Percentiles rank a stretch among this genome's conserved stretches.
These are phyloP conservation scores for Pristionchus japonicus DNA, from an alignment of 2,888 invertebrate genomes.

Conservation along the genomic window DNA sequence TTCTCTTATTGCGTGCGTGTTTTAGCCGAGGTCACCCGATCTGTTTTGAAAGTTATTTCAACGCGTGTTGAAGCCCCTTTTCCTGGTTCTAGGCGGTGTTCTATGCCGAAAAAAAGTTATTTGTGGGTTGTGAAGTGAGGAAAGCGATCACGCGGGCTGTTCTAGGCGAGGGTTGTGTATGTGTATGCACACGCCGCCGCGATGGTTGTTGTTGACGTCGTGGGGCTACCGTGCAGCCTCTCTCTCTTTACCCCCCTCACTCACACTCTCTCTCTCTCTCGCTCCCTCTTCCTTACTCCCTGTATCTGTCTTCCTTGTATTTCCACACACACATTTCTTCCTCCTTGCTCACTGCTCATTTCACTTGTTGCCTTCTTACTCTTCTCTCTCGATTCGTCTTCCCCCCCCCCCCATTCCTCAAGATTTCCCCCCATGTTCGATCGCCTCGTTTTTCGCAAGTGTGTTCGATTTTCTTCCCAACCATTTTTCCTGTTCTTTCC, in stretches of 20 bases:
- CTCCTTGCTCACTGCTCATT: not conserved
- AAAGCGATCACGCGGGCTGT: not conserved
- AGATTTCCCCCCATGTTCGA: not conserved
- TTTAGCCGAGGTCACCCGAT: no score
- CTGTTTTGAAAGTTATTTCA: no score
- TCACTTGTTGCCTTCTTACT: not conserved
- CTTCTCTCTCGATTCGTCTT: not conserved
- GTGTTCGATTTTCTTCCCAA: not conserved
- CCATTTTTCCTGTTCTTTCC: not conserved
- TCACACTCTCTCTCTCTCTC: not conserved
- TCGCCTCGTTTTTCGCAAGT: not conserved
- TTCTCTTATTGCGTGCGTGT: no score
- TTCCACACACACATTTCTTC: no score
- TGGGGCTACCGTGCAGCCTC: not conserved
- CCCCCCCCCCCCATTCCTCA: not conserved
- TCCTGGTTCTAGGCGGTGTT: no score
- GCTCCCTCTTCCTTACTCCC: not conserved
- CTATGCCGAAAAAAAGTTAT: not conserved
- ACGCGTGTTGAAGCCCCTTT: no score
- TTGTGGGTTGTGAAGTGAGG: not conserved
- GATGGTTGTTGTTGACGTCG: not conserved
- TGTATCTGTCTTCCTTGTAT: not conserved
- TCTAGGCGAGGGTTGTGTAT: not conserved
- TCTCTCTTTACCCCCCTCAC: not conserved
- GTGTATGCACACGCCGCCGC: not conserved